Evolutionary conservation across 1,140 invertebrate species (phyloP).

Genomic region (Macrostomum lignano): DNA sequence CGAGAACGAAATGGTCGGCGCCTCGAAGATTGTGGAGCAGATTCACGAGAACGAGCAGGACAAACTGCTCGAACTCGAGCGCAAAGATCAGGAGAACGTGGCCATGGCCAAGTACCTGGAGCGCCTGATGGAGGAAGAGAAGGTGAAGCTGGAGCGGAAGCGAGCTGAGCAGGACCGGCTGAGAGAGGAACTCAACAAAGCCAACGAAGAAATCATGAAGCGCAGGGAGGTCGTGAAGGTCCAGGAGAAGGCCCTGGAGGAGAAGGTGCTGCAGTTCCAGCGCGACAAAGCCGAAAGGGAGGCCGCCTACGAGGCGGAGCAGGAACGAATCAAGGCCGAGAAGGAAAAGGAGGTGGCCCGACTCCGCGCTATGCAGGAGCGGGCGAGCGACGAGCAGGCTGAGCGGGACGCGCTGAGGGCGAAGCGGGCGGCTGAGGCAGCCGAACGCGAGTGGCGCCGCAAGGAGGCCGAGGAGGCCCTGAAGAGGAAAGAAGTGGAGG

Average conservation of each 20-base stretch:
- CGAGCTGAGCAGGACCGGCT: slow-evolving; percentile 15
- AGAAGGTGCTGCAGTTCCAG: slow-evolving; percentile 24
- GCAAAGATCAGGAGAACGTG: slow-evolving; percentile 26
- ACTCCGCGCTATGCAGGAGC: slow-evolving; percentile 21
- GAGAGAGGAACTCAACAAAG: slow-evolving; percentile 21
- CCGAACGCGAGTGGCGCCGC: slow-evolving; percentile 25
- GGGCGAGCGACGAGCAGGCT: slow-evolving; percentile 23
- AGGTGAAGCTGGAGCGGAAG: slow-evolving; percentile 13
- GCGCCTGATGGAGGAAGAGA: slow-evolving; percentile 23
- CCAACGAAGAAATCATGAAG: slow-evolving; percentile 19
- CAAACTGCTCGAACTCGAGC: slow-evolving; percentile 18
- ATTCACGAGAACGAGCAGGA: slow-evolving; percentile 26
- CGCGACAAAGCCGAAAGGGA: slow-evolving; percentile 27
- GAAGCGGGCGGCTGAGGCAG: slow-evolving; percentile 22
- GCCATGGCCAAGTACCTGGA: slow-evolving; percentile 23
- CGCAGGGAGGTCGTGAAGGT: slow-evolving; percentile 15
- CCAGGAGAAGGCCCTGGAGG: slow-evolving; percentile 20
- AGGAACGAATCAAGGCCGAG: slow-evolving; percentile 21
- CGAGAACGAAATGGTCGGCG: slow-evolving; percentile 18
- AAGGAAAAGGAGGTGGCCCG: slow-evolving; percentile 26
- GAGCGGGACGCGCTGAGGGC: slow-evolving; percentile 24
- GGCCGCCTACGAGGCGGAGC: slow-evolving; percentile 22
- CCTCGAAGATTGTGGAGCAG: slow-evolving; percentile 22
- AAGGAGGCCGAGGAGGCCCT: slow-evolving; percentile 21
- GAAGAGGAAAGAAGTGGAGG: slow-evolving; percentile 21